These are phyloP conservation scores for Sebastes reedi DNA, from an alignment of 2,797 vertebrate species.

Conservation along the genomic window DNA sequence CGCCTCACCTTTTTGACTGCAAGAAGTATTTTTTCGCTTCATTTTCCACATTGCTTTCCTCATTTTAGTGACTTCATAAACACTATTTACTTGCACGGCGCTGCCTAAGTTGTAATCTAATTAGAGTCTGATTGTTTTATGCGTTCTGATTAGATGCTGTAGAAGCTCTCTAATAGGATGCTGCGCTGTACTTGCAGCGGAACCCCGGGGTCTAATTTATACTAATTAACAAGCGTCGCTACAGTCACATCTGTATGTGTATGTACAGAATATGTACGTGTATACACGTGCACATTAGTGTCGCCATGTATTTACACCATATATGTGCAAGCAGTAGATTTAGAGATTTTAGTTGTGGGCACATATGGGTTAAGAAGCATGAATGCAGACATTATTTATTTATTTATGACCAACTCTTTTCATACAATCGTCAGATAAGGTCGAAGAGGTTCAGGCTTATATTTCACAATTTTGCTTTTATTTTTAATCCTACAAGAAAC, in stretches of 20 bases:
- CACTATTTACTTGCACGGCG: neutral
- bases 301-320: neutral
- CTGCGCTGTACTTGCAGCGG: slow-evolving; percentile 1
- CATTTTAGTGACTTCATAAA: neutral
- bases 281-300: neutral
- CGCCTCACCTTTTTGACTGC: neutral
- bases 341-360: neutral
- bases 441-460: neutral
- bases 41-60: neutral
- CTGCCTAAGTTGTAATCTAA: slow-evolving; percentile 2
- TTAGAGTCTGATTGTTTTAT: slow-evolving; percentile 34
- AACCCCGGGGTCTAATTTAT: slow-evolving; percentile 47
- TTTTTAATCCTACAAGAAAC: neutral
- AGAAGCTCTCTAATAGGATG: slow-evolving; percentile 17
- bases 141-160: slow-evolving; percentile 29
- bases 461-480: neutral
- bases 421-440: neutral
- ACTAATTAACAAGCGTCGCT: slow-evolving; percentile 34
- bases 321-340: neutral
- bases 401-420: neutral
- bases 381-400: no score
- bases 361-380: neutral
- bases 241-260: slow-evolving; percentile 6
- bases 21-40: neutral
- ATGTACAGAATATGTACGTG: neutral